phyloP scores from a whole-genome alignment of 37 sponge, comb jelly and placozoan species.

The Aplysina aerophoba region DNA sequence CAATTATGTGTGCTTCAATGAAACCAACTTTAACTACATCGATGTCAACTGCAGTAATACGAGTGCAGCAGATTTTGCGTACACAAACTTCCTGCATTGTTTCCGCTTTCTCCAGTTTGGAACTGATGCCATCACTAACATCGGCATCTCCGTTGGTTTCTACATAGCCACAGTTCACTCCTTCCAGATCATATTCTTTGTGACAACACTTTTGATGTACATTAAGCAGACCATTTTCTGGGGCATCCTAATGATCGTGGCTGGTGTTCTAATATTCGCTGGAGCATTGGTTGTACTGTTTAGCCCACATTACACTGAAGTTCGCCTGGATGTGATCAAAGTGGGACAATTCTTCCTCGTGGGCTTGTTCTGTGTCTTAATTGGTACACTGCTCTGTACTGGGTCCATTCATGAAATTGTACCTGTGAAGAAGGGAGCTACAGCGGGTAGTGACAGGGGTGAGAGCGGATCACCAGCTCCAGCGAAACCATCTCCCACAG shows the following conservation, averaged over 20 bases:
- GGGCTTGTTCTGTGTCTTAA: not conserved
- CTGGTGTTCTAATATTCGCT: not conserved
- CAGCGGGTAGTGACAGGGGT: too few relatives aligned
- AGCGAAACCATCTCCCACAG: too few relatives aligned
- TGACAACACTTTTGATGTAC: slow-evolving; percentile 32
- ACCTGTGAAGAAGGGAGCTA: not conserved
- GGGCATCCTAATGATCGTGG: slow-evolving; percentile 47
- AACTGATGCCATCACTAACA: slow-evolving; percentile 38
- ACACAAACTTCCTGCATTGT: slow-evolving; percentile 35
- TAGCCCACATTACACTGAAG: not conserved
- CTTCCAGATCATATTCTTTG: slow-evolving; percentile 44
- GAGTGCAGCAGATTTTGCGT: not conserved
- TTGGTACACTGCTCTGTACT: slow-evolving; percentile 15
- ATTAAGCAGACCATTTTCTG: slow-evolving; percentile 42
- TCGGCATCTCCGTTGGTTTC: slow-evolving; percentile 55
- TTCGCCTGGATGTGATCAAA: slow-evolving; percentile 33
- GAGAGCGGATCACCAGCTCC: too few relatives aligned
- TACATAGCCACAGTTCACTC: slow-evolving; percentile 42
- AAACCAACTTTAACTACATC: not conserved
- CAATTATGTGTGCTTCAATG: slow-evolving; percentile 43
- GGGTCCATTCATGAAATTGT: slow-evolving; percentile 7
- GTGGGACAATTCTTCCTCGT: slow-evolving; percentile 32
- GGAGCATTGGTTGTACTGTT: slow-evolving; percentile 29
- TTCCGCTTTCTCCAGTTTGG: slow-evolving; percentile 60
- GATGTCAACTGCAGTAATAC: not conserved